phyloP scores from a whole-genome alignment of 2,113 vertebrate species.

The Prunella fulvescens region DNA sequence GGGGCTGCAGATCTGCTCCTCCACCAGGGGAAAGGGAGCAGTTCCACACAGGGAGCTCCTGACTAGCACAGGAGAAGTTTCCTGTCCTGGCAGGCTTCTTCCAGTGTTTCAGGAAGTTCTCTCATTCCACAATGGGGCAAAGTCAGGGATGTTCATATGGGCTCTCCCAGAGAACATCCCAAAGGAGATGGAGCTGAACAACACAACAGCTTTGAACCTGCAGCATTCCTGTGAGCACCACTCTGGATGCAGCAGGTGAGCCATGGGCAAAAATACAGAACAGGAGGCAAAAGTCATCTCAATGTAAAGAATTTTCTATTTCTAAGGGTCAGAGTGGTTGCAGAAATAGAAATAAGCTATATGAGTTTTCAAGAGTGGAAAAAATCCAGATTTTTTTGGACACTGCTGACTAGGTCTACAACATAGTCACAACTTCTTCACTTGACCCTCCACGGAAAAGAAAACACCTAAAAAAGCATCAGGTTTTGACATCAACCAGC shows the following conservation, averaged over 20 bases:
- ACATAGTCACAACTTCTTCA: not conserved
- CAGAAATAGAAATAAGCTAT: not conserved
- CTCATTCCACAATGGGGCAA: not conserved
- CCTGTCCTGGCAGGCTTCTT: not conserved
- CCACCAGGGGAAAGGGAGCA: not conserved
- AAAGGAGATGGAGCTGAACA: not conserved
- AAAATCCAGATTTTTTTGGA: not conserved
- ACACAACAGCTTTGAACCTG: not conserved
- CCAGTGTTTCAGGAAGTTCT: not conserved
- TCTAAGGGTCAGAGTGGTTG: not conserved
- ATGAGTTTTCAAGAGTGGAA: not conserved
- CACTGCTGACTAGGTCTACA: not conserved
- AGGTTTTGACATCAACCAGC: not conserved
- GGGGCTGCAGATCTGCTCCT: not conserved
- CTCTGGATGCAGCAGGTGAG: not conserved
- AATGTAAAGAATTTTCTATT: not conserved
- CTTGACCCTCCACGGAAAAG: not conserved
- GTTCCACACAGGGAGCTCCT: not conserved
- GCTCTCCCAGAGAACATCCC: not conserved
- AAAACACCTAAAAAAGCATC: not conserved
- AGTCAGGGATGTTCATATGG: not conserved
- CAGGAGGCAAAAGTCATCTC: not conserved
- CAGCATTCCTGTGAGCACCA: not conserved
- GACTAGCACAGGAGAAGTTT: not conserved
- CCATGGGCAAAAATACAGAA: fast-evolving